Evolutionary conservation across 1,140 invertebrate genomes (phyloP), one percentile per base, ranked within the genome.

Genomic region (Pachyrhynchus sulphureomaculatus): DNA sequence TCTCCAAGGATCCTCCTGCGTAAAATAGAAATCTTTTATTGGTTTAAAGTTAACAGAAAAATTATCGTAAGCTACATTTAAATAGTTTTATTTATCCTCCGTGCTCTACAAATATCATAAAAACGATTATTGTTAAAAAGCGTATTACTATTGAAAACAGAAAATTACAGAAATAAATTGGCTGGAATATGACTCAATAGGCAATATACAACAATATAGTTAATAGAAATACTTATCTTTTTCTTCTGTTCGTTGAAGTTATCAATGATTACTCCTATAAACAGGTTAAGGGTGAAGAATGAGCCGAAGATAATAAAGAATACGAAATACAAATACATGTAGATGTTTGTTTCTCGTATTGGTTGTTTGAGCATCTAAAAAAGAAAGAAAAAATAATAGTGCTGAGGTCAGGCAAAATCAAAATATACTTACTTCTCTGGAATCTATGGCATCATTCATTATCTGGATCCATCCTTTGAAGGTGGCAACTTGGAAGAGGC

Each of bases 171-270:
- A n/a, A n/a, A n/a, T n/a, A n/a, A n/a, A n/a, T n/a, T n/a, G n/a
- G 32, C 33, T 23, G 26, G 12, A 37, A 20, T 37, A 36, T 18
- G 15, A 53, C 18, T n/a, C 12, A 29, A 29, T 10, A 29, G 26
- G 8, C 26, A 29, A 29, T 29, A 29, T 29, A 54, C 6, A 54
- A 54, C 26, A 29, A 29, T 42, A 3, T 8, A 8, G 13, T 32
- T 24, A 33, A 41, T 37, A 12, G 18, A 49, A 45, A 68, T 78
- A 79, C 80, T 80, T 78, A 86, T 81, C 82, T 98, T 98, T 81
- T 98, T 98, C 85, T 99, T 99, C 80, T 98, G 96, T 80, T 97
- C 93, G 80, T 99, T 99, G 80, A 97, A 98, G 80, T 97, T 96
- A 77, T 98, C 94, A 77, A 98, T 97, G 82, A 98, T 96, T 72